These are phyloP conservation scores for Eubasilissa splendida DNA, from an alignment of 2,888 invertebrate genomes.

Conservation along the genomic window DNA sequence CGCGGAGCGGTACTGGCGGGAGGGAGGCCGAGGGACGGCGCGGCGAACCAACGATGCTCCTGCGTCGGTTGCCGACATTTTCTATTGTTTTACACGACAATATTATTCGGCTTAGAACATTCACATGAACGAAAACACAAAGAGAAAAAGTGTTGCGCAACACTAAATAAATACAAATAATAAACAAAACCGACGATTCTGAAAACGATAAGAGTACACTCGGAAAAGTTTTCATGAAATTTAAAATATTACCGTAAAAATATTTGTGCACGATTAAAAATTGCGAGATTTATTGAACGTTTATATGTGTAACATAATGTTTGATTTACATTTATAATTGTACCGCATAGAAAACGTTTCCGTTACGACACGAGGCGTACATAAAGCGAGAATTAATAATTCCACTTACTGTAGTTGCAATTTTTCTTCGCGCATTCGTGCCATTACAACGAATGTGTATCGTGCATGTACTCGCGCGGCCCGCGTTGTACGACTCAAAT, in stretches of 20 bases:
- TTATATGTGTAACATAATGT: no score
- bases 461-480: neutral
- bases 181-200: no score
- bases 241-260: no score
- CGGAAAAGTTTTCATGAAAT: no score
- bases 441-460: conserved; percentile 5
- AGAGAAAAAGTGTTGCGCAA: no score
- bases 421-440: conserved; percentile 23
- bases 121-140: no score
- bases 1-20: neutral
- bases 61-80: conserved; percentile 34
- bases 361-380: neutral
- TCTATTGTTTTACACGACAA: conserved; percentile 13
- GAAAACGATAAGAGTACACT: no score
- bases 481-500: conserved; percentile 30
- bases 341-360: neutral
- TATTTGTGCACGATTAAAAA: no score
- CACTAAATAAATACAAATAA: no score
- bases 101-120: no score
- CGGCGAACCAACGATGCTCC: conserved; percentile 40
- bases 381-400: neutral
- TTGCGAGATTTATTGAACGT: no score
- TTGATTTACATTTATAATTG: no score
- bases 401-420: neutral
- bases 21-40: conserved; percentile 28